Evolutionary conservation across 2,113 vertebrate species (phyloP).

Genomic region (Neolamprologus kungweensis): DNA sequence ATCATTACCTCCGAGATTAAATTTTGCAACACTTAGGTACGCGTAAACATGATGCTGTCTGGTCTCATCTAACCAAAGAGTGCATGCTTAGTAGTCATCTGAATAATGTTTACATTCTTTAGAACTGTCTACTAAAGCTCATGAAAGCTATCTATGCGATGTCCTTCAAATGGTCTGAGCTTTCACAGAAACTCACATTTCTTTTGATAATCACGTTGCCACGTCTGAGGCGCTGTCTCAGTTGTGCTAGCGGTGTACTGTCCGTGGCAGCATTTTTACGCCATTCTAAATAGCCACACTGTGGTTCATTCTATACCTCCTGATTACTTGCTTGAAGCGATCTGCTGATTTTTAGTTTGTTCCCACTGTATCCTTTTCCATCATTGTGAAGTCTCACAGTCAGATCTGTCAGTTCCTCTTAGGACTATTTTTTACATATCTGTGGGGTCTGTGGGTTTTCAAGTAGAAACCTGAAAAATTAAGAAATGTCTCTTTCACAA

Average conservation of each 20-base stretch:
- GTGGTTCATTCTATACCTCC: not conserved
- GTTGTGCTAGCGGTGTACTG: not conserved
- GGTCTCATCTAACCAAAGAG: not conserved
- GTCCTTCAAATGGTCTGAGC: not conserved
- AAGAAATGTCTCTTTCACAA: not conserved
- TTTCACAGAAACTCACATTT: not conserved
- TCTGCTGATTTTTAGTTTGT: not conserved
- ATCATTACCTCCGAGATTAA: not conserved
- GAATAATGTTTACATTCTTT: not conserved
- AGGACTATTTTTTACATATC: not conserved
- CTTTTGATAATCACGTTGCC: not conserved
- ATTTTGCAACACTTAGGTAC: not conserved
- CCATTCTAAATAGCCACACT: not conserved
- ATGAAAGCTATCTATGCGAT: not conserved
- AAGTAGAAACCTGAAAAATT: not conserved
- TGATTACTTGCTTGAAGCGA: not conserved
- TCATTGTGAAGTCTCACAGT: not conserved
- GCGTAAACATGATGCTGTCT: not conserved
- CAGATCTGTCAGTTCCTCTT: not conserved
- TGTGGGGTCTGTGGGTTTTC: not conserved
- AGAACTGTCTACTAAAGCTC: not conserved
- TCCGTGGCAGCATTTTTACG: not conserved
- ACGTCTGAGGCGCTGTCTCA: not conserved
- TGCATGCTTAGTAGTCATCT: not conserved
- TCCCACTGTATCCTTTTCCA: not conserved